phyloP scores from a whole-genome alignment of 2,797 vertebrate species.

The Euphonia xanthogaster region DNA sequence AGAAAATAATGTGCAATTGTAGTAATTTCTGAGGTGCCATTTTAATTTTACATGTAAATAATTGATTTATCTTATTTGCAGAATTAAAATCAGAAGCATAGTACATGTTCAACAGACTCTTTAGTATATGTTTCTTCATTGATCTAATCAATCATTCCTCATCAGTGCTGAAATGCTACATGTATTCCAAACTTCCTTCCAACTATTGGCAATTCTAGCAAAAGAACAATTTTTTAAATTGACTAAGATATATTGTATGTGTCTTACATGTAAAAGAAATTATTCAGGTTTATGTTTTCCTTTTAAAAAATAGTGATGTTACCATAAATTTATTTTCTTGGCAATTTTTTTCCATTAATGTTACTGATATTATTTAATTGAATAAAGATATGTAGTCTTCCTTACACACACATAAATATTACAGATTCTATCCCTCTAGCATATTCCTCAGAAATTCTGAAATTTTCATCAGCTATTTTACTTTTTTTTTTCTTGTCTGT shows the following conservation, averaged over 20 bases:
- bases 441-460: not conserved
- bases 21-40: not conserved
- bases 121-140: not conserved
- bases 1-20: not conserved
- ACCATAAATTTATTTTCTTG: not conserved
- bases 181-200: not conserved
- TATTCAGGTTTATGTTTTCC: not conserved
- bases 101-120: not conserved
- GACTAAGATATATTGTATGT: not conserved
- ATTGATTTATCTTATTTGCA: not conserved
- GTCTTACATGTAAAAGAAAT: not conserved
- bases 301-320: not conserved
- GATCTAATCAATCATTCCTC: not conserved
- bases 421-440: not conserved
- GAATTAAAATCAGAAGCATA: not conserved
- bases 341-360: not conserved
- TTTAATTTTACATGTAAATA: not conserved
- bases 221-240: not conserved
- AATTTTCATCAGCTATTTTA: not conserved
- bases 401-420: not conserved
- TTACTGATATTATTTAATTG: not conserved
- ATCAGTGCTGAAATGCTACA: not conserved
- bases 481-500: not conserved
- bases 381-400: not conserved
- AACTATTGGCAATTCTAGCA: not conserved